These are phyloP conservation scores for Crocuta crocuta DNA, from an alignment of 2,113 vertebrate genomes.

Conservation along the genomic window DNA sequence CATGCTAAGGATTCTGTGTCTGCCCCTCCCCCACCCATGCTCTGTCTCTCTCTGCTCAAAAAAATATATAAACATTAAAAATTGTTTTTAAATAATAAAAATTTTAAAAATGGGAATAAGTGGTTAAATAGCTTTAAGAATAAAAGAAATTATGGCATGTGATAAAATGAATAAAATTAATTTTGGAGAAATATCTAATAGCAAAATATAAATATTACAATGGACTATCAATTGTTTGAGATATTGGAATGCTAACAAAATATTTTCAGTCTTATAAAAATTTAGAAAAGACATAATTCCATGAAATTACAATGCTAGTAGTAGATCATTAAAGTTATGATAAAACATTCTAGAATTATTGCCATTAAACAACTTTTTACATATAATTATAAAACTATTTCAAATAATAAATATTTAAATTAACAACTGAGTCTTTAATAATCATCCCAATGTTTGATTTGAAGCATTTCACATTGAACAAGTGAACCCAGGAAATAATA, in stretches of 20 bases:
- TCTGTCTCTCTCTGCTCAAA: too few species aligned
- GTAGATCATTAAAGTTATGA: not conserved
- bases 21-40: too few species aligned
- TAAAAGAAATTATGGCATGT: not conserved
- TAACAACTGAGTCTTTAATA: not conserved
- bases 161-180: not conserved
- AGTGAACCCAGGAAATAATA: not conserved
- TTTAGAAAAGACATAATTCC: not conserved
- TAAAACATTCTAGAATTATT: not conserved
- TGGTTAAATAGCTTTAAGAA: not conserved
- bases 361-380: not conserved
- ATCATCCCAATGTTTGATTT: not conserved
- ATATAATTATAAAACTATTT: not conserved
- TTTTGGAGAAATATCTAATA: not conserved
- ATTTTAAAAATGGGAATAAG: too few species aligned
- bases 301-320: not conserved
- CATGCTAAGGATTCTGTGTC: too few species aligned
- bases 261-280: not conserved
- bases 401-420: not conserved
- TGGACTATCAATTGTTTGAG: not conserved
- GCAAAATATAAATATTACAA: not conserved
- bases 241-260: not conserved
- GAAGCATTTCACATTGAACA: not conserved
- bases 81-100: too few species aligned
- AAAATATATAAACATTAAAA: too few species aligned